Evolutionary conservation across 2,888 invertebrate genomes (phyloP).

Genomic region (Tineola bisselliella): DNA sequence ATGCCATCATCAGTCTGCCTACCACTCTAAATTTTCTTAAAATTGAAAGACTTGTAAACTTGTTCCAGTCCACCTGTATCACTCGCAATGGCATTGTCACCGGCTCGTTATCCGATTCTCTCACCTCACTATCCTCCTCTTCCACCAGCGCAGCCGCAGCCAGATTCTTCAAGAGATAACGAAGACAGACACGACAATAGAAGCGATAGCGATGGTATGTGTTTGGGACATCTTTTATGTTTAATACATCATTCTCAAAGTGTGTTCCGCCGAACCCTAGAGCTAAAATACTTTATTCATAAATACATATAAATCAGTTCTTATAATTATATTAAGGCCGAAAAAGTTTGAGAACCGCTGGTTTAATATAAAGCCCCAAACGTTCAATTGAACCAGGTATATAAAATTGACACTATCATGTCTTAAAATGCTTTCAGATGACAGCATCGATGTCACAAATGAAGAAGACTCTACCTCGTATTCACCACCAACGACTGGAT

Average conservation of each 20-base stretch:
- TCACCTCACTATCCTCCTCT: conserved; percentile 73
- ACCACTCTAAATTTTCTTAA: no score
- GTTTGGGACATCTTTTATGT: no score
- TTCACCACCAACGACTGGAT: conserved; percentile 52
- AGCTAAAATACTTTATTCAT: no score
- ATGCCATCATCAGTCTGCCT: no score
- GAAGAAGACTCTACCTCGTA: conserved; percentile 71
- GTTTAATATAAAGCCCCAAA: no score
- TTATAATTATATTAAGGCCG: no score
- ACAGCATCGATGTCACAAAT: conserved; percentile 88
- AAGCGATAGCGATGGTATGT: conserved; percentile 73
- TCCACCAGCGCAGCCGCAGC: conserved; percentile 43
- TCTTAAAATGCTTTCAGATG: conserved; percentile 71
- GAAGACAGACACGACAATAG: conserved; percentile 44
- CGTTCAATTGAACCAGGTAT: no score
- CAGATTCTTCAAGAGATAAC: conserved; percentile 55
- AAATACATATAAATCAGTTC: no score
- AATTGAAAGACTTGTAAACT: background rate
- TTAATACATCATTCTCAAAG: no score
- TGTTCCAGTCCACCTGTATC: conserved; percentile 80
- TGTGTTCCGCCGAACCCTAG: no score
- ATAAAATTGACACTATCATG: no score
- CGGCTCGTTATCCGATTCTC: conserved; percentile 69
- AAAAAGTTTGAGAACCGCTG: no score
- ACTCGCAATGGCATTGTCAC: conserved; percentile 71